Conservation (phyloP, 2,888 invertebrate genomes). For the Sminthurinus aureus region DNA sequence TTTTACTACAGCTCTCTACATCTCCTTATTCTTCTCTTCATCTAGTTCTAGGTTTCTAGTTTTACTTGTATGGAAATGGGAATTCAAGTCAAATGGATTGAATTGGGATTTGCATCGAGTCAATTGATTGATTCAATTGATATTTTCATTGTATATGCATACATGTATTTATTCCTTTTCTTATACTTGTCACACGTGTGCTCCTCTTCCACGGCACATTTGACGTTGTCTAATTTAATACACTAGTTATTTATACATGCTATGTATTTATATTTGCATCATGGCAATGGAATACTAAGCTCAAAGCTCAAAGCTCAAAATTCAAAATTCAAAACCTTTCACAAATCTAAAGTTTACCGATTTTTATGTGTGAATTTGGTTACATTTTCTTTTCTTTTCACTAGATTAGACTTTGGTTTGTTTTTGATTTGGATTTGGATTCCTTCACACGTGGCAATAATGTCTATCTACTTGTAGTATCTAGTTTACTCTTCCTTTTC, state of each 20-base stretch:
- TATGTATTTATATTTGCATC: background rate
- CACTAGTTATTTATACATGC: background rate
- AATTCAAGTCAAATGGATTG: conserved; percentile 1
- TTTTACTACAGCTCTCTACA: too few relatives aligned
- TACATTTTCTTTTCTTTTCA: too few relatives aligned
- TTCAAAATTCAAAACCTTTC: background rate
- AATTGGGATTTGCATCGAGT: background rate
- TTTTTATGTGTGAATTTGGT: too few relatives aligned
- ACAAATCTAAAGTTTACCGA: background rate
- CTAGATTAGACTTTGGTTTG: too few relatives aligned
- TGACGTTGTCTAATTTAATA: background rate
- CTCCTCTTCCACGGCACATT: background rate
- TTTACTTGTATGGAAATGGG: background rate
- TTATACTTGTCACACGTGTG: background rate
- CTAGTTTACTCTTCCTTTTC: too few relatives aligned
- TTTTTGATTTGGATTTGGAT: too few relatives aligned
- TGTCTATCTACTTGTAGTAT: too few relatives aligned
- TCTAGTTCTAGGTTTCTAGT: too few relatives aligned
- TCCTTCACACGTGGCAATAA: too few relatives aligned
- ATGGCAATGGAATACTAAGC: background rate
- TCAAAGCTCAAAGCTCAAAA: background rate
- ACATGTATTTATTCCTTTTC: too few relatives aligned
- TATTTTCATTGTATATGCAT: background rate
- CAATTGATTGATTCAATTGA: conserved; percentile 7
- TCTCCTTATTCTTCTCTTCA: too few relatives aligned